Evolutionary conservation across 2,113 vertebrate genomes (phyloP), one percentile per base, ranked within the genome.

Genomic region (Sciurus niger): DNA sequence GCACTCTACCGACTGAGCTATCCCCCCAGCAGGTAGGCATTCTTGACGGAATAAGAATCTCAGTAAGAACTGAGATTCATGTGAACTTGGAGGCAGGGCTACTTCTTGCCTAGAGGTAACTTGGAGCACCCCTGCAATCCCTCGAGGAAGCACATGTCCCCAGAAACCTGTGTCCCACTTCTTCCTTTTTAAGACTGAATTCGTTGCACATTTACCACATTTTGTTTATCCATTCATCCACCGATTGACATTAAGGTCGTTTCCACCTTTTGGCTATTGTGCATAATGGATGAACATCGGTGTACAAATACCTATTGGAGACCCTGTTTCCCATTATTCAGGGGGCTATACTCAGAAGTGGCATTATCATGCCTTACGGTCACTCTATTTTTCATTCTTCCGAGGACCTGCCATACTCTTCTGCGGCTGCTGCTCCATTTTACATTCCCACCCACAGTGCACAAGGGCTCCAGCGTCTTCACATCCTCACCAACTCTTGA

Each of bases 121-220:
- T 79, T 48, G 74, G 14, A 60, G 24, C 60, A 72, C 53, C 8
- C 34, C 9, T 63, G 6, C 10, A 4, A 55, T 20, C 20, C n/a
- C 76, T 40, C 40, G 40, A 40, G 40, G 40, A 40, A 40, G 40
- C 40, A 40, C 40, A 40, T 40, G 40, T 40, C 30, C 24, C n/a
- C 2, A 4, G 67, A 74, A 70, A 78, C 24, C 0, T 2, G 55
- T 17, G 46, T 77, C 46, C 6, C 10, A 34, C 28, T 11, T 12
- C 48, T 74, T 82, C 60, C 79, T 73, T 53, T 80, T 30, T 1
- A 22, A 58, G 37, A 55, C 51, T 67, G 37, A 73, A 32, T 43
- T 46, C 37, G 11, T 6, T 2, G 18, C 18, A 6, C 11, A 28
- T 0, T 0, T 10, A 6, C 40, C 14, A n/a, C 18, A 16, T 7